Evolutionary conservation across 2,113 vertebrate species (phyloP), one percentile per base, ranked within the genome.

Genomic region (Caracal caracal): DNA sequence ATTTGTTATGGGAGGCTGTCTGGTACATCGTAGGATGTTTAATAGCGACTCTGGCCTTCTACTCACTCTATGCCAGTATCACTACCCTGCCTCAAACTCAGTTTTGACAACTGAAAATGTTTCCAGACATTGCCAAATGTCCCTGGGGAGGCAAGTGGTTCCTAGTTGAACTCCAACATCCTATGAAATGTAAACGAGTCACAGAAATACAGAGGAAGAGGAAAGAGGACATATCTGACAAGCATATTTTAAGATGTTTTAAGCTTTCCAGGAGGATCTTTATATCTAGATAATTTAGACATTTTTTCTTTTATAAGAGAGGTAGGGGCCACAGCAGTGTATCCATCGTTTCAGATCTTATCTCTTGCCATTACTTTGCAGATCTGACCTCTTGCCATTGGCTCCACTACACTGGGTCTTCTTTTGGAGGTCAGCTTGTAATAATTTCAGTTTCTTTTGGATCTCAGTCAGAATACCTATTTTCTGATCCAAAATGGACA

Each of bases 401-500:
- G 49, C 53, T 83, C 91, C 93, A 83, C 53, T 97, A 76, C 63
- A 26, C 37, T 59, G 88, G 20, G 1, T 96, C 78, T 97, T 98
- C 93, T 96, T 97, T 49, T 63, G 78, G 85, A 98, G 89, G 49
- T 73, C 61, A 75, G 95, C 90, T 37, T 0, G 6, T 71, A 98
- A 96, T 89, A 89, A 97, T 92, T 96, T 97, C 76, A 98, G 90
- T 92, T 98, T 97, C 73, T 95, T 97, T 90, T 96, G 97, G 63
- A 98, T 98, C 82, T 98, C 63, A 0, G 83, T 97, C 86, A 98
- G 88, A 63, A 97, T 47, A 68, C 51, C 75, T 47, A 97, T 95
- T 96, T 98, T 98, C 95, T 98, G 75, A 53, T 97, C 96, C 92
- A 98, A 96, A 90, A 98, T 65, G 4, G 93, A 95, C 78, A 98